These are phyloP conservation scores for Calameuta filiformis DNA, from an alignment of 2,888 invertebrate species.

Conservation along the genomic window DNA sequence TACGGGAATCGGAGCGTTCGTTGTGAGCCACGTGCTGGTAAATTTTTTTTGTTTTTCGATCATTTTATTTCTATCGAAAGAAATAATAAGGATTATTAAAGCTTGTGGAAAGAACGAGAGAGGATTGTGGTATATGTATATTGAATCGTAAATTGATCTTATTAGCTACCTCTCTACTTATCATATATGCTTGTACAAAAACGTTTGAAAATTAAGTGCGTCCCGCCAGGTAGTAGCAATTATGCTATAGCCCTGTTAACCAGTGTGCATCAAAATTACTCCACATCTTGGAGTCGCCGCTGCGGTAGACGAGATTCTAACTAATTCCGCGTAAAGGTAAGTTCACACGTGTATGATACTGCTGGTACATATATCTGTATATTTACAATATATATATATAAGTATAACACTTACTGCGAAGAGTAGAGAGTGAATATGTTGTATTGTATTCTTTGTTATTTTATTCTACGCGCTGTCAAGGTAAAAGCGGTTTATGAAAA, in stretches of 20 bases:
- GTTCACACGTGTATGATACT: background rate
- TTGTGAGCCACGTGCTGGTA: background rate
- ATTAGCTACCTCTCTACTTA: background rate
- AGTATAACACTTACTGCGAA: background rate
- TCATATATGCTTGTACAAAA: background rate
- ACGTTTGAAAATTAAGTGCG: constrained; percentile 31
- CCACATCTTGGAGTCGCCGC: constrained; percentile 27
- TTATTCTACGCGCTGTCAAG: background rate
- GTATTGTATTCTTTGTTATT: background rate
- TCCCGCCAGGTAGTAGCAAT: constrained; percentile 33
- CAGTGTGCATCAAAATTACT: constrained; percentile 56
- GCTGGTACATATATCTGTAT: background rate
- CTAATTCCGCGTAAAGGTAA: background rate
- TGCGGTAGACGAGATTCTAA: background rate
- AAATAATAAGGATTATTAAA: background rate
- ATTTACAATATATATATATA: background rate
- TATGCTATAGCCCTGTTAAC: constrained; percentile 52
- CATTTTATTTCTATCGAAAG: background rate
- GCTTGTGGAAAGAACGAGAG: background rate
- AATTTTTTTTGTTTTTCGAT: background rate
- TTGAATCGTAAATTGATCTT: background rate
- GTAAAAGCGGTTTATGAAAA: background rate
- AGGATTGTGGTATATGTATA: background rate
- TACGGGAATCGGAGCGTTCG: background rate
- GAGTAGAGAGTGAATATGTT: background rate